Evolutionary conservation across 1,140 invertebrate genomes (phyloP).

Genomic region (Aphaenogaster ashmeadi): DNA sequence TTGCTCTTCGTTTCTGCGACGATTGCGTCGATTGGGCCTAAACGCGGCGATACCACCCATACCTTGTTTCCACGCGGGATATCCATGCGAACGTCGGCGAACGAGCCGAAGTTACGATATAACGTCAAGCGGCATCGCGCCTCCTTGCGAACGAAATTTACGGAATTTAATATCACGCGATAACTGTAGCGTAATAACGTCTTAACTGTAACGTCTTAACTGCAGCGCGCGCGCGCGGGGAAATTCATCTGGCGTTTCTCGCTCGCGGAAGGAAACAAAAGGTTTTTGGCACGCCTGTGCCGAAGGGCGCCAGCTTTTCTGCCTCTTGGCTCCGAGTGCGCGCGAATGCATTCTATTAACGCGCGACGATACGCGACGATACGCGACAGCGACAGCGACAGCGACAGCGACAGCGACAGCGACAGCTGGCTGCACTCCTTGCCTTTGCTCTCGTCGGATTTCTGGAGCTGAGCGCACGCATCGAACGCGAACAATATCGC

Average conservation of each 20-base stretch:
- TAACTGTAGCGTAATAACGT: slow-evolving; percentile 62
- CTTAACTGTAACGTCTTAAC: slow-evolving; percentile 61
- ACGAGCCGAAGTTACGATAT: slow-evolving; percentile 36
- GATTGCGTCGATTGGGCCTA: neutral
- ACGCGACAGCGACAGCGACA: no score
- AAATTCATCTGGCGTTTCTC: slow-evolving; percentile 48
- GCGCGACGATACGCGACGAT: neutral
- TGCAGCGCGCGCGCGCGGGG: slow-evolving; percentile 3
- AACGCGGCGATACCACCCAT: neutral
- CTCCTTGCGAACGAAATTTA: slow-evolving; percentile 55
- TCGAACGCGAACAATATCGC: slow-evolving; percentile 46
- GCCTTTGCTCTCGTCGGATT: neutral
- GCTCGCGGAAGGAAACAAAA: slow-evolving; percentile 55
- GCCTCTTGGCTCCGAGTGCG: slow-evolving; percentile 27
- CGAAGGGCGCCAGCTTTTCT: slow-evolving; percentile 56
- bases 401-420: neutral
- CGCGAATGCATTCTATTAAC: slow-evolving; percentile 59
- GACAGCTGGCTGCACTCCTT: neutral
- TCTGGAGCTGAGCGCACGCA: slow-evolving; percentile 31
- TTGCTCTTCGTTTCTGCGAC: neutral
- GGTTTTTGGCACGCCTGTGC: slow-evolving; percentile 59
- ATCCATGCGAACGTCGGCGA: neutral
- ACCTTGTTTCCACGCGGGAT: neutral
- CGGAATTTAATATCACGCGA: slow-evolving; percentile 65
- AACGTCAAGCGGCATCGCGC: slow-evolving; percentile 42